Percentiles rank a stretch among this genome's conserved stretches.
These are phyloP conservation scores for Drosophila monieri DNA, from an alignment of 2,888 invertebrate genomes.

Conservation along the genomic window DNA sequence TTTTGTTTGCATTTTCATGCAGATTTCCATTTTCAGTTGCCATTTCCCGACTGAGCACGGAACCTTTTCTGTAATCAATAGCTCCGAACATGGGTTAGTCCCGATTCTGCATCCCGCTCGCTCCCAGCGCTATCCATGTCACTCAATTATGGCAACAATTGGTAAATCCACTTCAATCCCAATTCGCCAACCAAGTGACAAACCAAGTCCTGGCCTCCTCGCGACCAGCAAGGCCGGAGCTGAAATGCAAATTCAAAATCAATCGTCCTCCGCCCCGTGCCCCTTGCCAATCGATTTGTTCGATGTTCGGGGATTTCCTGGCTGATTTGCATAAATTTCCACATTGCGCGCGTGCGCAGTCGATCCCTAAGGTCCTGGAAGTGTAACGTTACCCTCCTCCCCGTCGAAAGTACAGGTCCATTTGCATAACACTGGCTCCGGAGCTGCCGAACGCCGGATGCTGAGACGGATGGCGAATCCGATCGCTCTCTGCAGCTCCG, in stretches of 20 bases:
- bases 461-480: constrained; percentile 18
- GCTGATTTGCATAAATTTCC: constrained; percentile 75
- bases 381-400: constrained; percentile 61
- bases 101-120: constrained; percentile 5
- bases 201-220: constrained; percentile 46
- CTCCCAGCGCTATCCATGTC: constrained; percentile 62
- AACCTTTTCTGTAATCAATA: constrained; percentile 72
- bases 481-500: constrained; percentile 31
- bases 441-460: constrained; percentile 18
- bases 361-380: constrained; percentile 12
- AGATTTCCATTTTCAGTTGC: constrained; percentile 61
- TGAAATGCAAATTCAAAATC: constrained; percentile 49
- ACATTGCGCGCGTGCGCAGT: constrained; percentile 66
- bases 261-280: constrained; percentile 53
- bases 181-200: constrained; percentile 72
- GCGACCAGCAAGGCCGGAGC: background rate
- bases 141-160: constrained; percentile 79
- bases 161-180: constrained; percentile 71
- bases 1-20: constrained; percentile 68
- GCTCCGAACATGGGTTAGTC: constrained; percentile 26
- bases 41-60: constrained; percentile 45
- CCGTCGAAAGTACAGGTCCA: constrained; percentile 72
- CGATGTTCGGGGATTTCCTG: constrained; percentile 43
- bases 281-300: constrained; percentile 64
- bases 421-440: constrained; percentile 81